Evolutionary conservation across 2,888 invertebrate species (phyloP).

Genomic region (Enoplolaimus lenunculus): DNA sequence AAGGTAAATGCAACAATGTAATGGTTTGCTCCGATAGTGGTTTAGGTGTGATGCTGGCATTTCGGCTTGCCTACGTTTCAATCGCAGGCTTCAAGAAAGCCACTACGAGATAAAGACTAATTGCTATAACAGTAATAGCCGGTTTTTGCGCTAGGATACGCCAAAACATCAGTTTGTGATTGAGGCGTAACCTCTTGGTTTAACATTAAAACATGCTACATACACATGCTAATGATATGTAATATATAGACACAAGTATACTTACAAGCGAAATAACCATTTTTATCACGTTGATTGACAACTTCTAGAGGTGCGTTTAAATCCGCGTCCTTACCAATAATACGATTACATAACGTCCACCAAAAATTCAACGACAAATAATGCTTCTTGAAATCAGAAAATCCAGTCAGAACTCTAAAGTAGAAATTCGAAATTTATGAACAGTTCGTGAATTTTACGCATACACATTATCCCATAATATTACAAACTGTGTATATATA

Average conservation of each 20-base stretch:
- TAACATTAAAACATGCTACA: not conserved
- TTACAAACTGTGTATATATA: not conserved
- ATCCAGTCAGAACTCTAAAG: conserved; percentile 11
- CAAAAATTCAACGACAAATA: not conserved
- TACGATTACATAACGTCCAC: not conserved
- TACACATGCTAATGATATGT: not conserved
- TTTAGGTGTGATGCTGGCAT: too few species aligned
- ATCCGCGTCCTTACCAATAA: not conserved
- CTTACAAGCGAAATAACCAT: conserved; percentile 7
- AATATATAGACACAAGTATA: too few species aligned
- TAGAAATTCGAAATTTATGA: not conserved
- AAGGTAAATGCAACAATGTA: too few species aligned
- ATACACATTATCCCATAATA: not conserved
- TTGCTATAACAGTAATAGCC: too few species aligned
- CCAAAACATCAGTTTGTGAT: too few species aligned
- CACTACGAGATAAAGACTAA: too few species aligned
- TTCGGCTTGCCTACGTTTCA: too few species aligned
- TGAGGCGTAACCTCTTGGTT: too few species aligned
- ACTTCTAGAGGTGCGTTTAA: not conserved
- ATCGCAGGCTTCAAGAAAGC: too few species aligned
- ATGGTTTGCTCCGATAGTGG: too few species aligned
- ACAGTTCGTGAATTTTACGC: not conserved
- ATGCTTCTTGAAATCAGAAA: not conserved
- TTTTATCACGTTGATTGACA: not conserved
- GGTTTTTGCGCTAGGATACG: too few species aligned